Conservation (phyloP, 2,797 vertebrate species). For the Smutsia gigantea region DNA sequence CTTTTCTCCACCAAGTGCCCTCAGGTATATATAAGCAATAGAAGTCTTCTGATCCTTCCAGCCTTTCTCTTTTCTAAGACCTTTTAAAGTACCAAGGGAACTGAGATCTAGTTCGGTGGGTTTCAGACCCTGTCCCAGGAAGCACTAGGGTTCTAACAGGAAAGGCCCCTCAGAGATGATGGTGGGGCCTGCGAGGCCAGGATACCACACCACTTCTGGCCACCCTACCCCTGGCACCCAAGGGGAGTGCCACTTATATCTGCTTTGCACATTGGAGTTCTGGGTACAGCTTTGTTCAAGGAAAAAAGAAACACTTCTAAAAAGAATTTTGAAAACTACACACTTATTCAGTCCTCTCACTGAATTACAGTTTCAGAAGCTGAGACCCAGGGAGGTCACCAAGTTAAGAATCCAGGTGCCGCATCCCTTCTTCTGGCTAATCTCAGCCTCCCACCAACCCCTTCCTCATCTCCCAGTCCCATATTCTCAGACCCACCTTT, state of each 20-base stretch:
- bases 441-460: accelerated
- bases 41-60: not conserved
- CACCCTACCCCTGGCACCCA: not conserved
- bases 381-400: not conserved
- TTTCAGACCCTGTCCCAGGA: not conserved
- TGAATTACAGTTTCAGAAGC: not conserved
- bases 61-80: not conserved
- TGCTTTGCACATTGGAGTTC: not conserved
- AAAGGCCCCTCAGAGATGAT: not conserved
- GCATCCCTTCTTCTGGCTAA: not conserved
- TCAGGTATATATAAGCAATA: not conserved
- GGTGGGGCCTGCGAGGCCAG: not conserved
- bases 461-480: not conserved
- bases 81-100: not conserved
- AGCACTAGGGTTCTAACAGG: not conserved
- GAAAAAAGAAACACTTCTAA: not conserved
- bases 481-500: not conserved
- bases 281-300: not conserved
- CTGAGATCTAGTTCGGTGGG: not conserved
- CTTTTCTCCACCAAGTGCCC: not conserved
- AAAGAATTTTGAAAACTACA: not conserved
- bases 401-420: not conserved
- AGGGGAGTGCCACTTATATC: not conserved
- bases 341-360: not conserved
- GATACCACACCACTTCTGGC: not conserved